Evolutionary conservation across 2,888 invertebrate genomes (phyloP).

Genomic region (Aspidiotus destructor): DNA sequence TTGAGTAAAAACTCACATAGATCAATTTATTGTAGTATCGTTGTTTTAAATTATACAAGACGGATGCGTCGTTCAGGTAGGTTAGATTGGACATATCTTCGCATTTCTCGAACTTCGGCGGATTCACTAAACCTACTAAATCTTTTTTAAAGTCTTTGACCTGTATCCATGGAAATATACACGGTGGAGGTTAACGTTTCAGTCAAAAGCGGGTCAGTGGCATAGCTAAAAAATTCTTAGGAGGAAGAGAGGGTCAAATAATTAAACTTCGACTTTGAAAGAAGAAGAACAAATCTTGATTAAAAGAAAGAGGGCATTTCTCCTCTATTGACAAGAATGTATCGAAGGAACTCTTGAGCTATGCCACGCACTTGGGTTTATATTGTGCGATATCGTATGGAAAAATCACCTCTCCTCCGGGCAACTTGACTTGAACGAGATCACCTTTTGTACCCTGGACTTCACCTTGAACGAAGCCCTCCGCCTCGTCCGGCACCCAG

Average conservation of each 20-base stretch:
- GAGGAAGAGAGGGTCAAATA: no score
- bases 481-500: slow-evolving; percentile 98
- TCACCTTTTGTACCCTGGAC: slow-evolving; percentile 99
- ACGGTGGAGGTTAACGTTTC: background rate
- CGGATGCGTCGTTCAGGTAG: slow-evolving; percentile 97
- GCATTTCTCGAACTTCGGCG: slow-evolving; percentile 96
- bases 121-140: slow-evolving; percentile 89
- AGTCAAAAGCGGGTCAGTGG: no score
- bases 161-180: slow-evolving; percentile 44
- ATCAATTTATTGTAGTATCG: slow-evolving; percentile 94
- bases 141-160: slow-evolving; percentile 95
- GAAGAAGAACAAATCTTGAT: no score
- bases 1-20: slow-evolving; percentile 71
- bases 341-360: no score
- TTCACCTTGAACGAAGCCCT: slow-evolving; percentile 93
- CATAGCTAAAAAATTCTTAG: no score
- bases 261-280: no score
- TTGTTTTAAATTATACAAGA: slow-evolving; percentile 95
- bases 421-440: slow-evolving; percentile 81
- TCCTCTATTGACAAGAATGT: no score
- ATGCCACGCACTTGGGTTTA: no score
- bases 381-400: background rate
- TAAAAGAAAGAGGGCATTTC: no score
- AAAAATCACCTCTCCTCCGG: slow-evolving; percentile 77
- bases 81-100: slow-evolving; percentile 99